phyloP scores from a whole-genome alignment of 2,797 vertebrate species.

The Tolypeutes matacus region DNA sequence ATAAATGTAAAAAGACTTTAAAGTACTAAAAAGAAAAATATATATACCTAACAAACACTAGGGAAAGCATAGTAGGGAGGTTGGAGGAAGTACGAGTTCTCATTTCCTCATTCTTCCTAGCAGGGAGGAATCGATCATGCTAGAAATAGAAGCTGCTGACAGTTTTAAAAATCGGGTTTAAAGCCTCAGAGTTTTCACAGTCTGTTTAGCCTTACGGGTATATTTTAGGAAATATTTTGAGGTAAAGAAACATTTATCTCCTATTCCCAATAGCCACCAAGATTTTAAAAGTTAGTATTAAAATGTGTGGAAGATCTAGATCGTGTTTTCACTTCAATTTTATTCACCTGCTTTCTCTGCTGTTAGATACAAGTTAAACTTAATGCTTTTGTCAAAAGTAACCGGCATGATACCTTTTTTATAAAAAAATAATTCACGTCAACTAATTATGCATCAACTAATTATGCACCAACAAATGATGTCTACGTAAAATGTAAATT shows the following conservation, averaged over 20 bases:
- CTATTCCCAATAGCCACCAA: background rate
- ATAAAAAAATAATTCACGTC: background rate
- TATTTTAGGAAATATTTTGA: background rate
- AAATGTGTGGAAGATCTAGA: background rate
- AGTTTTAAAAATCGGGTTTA: background rate
- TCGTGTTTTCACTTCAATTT: background rate
- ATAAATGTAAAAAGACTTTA: background rate
- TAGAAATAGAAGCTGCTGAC: background rate
- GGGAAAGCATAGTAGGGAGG: background rate
- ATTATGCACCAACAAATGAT: too few species aligned
- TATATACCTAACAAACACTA: background rate
- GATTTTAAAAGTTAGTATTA: background rate
- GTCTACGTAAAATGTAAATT: background rate
- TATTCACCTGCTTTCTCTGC: background rate
- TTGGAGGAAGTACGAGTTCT: background rate
- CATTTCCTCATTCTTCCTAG: background rate
- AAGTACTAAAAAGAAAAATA: background rate
- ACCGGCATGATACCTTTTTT: background rate
- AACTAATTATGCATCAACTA: background rate
- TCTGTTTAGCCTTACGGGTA: background rate
- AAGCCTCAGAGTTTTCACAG: background rate
- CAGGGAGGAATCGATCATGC: rapidly evolving
- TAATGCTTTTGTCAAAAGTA: background rate
- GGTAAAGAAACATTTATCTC: background rate
- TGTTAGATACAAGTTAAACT: background rate